These are phyloP conservation scores for Pseudomyrmex gracilis DNA, from an alignment of 1,140 invertebrate species.

Conservation along the genomic window DNA sequence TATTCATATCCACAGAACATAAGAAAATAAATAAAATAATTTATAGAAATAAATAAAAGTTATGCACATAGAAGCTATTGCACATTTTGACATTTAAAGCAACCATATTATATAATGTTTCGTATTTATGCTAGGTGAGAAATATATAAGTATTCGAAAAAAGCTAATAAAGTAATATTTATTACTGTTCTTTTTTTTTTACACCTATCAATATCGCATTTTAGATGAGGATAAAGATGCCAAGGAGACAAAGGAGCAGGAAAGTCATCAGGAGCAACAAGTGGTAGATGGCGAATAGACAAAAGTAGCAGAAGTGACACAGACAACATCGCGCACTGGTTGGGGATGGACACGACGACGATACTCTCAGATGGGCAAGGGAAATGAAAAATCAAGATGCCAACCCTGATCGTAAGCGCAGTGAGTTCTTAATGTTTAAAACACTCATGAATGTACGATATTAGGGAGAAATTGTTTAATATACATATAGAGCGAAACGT, in stretches of 20 bases:
- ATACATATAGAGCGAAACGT: slow-evolving; percentile 66
- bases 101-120: neutral
- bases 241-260: slow-evolving; percentile 48
- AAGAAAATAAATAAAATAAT: neutral
- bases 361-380: neutral
- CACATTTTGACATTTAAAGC: neutral
- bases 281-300: slow-evolving; percentile 54
- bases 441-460: slow-evolving; percentile 80
- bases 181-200: slow-evolving; percentile 16
- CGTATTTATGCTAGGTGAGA: slow-evolving; percentile 15
- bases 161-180: slow-evolving; percentile 3
- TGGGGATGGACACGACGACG: slow-evolving; percentile 1
- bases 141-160: slow-evolving; percentile 17
- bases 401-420: neutral
- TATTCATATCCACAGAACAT: no score
- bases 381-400: slow-evolving; percentile 30
- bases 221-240: slow-evolving; percentile 61
- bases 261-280: slow-evolving; percentile 25
- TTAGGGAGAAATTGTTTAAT: slow-evolving; percentile 81
- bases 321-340: slow-evolving; percentile 16
- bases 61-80: neutral
- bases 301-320: slow-evolving; percentile 14
- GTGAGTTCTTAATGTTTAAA: slow-evolving; percentile 56
- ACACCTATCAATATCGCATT: slow-evolving; percentile 59
- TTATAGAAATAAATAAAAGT: neutral